Evolutionary conservation across 2,888 invertebrate genomes (phyloP).

Genomic region (Lithosia quadra): DNA sequence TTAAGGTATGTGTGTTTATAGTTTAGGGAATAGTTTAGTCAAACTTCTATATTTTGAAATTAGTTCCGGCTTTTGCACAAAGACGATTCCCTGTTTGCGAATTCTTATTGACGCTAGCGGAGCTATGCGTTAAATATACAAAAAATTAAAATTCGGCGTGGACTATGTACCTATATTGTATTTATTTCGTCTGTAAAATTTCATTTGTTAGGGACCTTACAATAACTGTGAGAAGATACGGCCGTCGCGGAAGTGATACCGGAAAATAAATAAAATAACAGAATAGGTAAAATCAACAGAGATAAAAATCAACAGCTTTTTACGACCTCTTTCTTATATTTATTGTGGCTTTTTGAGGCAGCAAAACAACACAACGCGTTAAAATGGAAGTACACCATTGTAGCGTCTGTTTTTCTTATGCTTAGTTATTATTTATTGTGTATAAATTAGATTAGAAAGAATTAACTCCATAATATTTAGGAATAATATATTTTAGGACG

Average conservation of each 20-base stretch:
- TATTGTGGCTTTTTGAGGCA: constrained; percentile 32
- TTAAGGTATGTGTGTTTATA: constrained; percentile 60
- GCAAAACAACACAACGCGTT: constrained; percentile 6
- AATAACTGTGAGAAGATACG: constrained; percentile 5
- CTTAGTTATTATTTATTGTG: background rate
- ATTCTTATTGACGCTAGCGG: constrained; percentile 36
- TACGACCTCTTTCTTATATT: constrained; percentile 37
- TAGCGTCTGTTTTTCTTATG: background rate
- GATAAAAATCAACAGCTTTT: constrained; percentile 37
- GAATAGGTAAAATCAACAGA: constrained; percentile 18
- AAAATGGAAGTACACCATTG: background rate
- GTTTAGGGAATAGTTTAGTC: constrained; percentile 5
- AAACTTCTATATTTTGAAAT: constrained; percentile 44
- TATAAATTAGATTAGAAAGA: background rate
- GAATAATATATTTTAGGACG: background rate
- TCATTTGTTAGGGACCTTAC: background rate
- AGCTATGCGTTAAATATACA: constrained; percentile 22
- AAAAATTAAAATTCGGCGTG: background rate
- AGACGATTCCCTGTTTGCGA: constrained; percentile 42
- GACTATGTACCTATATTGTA: background rate
- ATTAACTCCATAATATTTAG: no score
- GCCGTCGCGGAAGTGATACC: constrained; percentile 19
- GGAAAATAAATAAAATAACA: constrained; percentile 33
- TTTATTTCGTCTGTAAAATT: background rate
- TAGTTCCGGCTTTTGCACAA: constrained; percentile 43